Percentiles rank a stretch among this genome's conserved stretches.
Conservation (phyloP, 92 coral and sea anemone species). For the Isaurus tuberculatus region DNA sequence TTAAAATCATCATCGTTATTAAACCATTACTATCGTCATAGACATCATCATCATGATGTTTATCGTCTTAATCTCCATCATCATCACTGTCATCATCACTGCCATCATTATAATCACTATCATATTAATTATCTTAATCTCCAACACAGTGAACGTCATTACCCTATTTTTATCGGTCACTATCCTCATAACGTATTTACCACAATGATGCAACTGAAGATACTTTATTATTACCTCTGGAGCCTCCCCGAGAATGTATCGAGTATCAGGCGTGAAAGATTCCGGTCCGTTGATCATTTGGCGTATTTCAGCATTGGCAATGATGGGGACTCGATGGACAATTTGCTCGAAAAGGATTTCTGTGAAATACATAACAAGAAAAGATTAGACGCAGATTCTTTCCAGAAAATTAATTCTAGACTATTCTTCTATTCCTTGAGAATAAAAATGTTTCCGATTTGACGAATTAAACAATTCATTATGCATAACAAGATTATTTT, state of each 20-base stretch:
- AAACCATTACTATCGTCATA: not conserved
- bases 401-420: not conserved
- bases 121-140: not conserved
- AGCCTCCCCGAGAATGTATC: constrained; percentile 45
- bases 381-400: not conserved
- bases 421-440: too few species aligned
- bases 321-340: constrained; percentile 50
- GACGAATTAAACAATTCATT: too few species aligned
- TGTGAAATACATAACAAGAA: constrained; percentile 11
- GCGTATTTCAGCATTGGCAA: constrained; percentile 54
- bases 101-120: not conserved
- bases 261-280: constrained; percentile 59
- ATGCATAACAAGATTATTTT: too few species aligned
- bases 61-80: not conserved
- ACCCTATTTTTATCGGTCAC: too few species aligned
- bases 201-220: too few species aligned
- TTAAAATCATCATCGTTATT: not conserved
- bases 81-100: not conserved
- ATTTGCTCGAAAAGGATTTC: constrained; percentile 53
- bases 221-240: constrained; percentile 40
- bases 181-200: too few species aligned
- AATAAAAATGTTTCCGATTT: too few species aligned
- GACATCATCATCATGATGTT: not conserved
- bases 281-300: constrained; percentile 68
- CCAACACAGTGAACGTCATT: not conserved